A percentile compares a stretch with the other conserved stretches of the same genome.
Evolutionary conservation across 2,113 vertebrate species (phyloP).

Genomic region (Eulemur rufifrons): DNA sequence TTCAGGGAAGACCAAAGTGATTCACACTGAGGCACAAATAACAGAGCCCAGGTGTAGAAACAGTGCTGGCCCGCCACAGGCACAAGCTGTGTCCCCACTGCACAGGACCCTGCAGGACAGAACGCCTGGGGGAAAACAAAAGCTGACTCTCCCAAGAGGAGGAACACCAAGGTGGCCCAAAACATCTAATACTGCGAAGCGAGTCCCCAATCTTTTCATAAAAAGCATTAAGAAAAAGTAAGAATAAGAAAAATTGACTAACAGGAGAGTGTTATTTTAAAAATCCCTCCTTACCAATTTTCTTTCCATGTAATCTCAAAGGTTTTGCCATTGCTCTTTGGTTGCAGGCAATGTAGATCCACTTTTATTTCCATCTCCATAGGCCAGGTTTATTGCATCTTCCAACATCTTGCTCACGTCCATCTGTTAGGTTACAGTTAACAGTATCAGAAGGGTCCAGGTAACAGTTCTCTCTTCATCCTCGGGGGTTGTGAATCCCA

Average conservation of each 20-base stretch:
- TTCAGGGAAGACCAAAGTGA: not conserved
- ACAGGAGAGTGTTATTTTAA: not conserved
- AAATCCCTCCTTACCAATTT: not conserved
- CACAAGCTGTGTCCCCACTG: not conserved
- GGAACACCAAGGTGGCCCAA: not conserved
- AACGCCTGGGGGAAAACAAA: not conserved
- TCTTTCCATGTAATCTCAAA: not conserved
- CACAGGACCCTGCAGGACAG: not conserved
- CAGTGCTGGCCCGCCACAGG: rapidly evolving
- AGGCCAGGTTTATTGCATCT: not conserved
- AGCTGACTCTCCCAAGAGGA: not conserved
- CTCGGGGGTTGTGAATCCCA: not conserved
- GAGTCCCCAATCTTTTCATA: not conserved
- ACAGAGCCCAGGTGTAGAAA: not conserved
- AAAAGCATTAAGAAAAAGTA: not conserved
- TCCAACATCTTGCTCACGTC: not conserved
- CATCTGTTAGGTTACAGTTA: not conserved
- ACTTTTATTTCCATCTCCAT: not conserved
- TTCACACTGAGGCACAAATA: not conserved
- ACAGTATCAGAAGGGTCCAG: not conserved
- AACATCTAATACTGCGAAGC: not conserved
- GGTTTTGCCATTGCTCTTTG: not conserved
- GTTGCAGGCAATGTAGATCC: not conserved
- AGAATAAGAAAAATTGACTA: not conserved
- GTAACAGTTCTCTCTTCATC: not conserved